Evolutionary conservation across 1,140 invertebrate genomes (phyloP).

Genomic region (Drosophila melanica): DNA sequence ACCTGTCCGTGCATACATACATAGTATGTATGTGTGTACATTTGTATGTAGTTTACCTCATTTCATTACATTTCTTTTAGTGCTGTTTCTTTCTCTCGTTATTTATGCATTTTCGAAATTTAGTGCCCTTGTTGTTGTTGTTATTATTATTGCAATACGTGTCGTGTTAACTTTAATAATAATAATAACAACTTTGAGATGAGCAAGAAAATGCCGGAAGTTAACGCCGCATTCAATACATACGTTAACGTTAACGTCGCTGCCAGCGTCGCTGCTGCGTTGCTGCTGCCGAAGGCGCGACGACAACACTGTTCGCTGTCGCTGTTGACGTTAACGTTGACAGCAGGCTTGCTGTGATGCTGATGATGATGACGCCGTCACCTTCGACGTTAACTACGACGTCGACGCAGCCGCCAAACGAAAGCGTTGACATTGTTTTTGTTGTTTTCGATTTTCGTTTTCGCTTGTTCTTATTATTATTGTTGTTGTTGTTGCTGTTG

Average conservation of each 20-base stretch:
- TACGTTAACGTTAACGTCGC: slow-evolving; percentile 26
- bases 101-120: slow-evolving; percentile 40
- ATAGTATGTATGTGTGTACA: slow-evolving; percentile 3
- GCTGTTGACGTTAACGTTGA: slow-evolving; percentile 16
- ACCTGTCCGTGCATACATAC: slow-evolving; percentile 5
- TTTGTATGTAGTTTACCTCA: slow-evolving; percentile 12
- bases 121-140: slow-evolving; percentile 30
- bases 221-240: slow-evolving; percentile 42
- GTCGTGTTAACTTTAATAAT: slow-evolving; percentile 34
- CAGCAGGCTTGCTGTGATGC: slow-evolving; percentile 20
- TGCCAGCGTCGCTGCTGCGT: slow-evolving; percentile 17
- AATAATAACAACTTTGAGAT: slow-evolving; percentile 25
- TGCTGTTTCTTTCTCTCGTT: slow-evolving; percentile 5
- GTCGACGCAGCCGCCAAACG: slow-evolving; percentile 27
- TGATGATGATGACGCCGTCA: slow-evolving; percentile 13
- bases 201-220: slow-evolving; percentile 50
- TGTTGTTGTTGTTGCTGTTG: slow-evolving; percentile 26
- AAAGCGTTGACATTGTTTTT: slow-evolving; percentile 53
- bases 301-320: neutral
- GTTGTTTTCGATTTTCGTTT: slow-evolving; percentile 54
- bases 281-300: neutral
- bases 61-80: slow-evolving; percentile 31
- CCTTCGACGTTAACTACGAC: slow-evolving; percentile 21
- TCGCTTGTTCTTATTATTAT: slow-evolving; percentile 43
- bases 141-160: slow-evolving; percentile 44